Evolutionary conservation across 2,797 vertebrate species (phyloP).

Genomic region (Psittacula derbiana): DNA sequence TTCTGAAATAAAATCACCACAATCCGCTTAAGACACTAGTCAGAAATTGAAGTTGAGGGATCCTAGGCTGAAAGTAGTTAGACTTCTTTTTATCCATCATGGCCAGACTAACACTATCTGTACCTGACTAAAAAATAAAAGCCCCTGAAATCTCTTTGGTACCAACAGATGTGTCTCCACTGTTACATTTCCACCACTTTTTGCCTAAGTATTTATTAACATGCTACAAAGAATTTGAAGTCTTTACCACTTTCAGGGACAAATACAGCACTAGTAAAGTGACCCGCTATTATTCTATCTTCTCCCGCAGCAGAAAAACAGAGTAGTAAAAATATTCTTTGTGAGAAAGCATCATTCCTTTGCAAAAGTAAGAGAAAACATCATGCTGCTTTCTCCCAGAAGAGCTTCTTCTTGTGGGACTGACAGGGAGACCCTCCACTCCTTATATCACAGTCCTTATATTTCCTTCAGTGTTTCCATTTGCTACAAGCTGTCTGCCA

Average conservation of each 20-base stretch:
- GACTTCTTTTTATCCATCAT: not conserved
- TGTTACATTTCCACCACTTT: not conserved
- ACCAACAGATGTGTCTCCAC: not conserved
- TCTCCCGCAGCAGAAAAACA: not conserved
- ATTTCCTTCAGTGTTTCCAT: not conserved
- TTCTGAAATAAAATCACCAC: not conserved
- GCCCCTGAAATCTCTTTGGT: not conserved
- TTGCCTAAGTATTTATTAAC: not conserved
- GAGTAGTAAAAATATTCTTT: not conserved
- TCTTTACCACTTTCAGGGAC: not conserved
- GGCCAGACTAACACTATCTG: not conserved
- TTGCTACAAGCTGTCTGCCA: not conserved
- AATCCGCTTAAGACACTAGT: not conserved
- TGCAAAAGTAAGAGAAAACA: not conserved
- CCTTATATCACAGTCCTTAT: not conserved
- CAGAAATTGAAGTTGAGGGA: not conserved
- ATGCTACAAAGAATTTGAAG: not conserved
- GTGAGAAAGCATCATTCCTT: not conserved
- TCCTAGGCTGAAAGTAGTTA: not conserved
- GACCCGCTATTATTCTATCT: not conserved
- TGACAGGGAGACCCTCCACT: not conserved
- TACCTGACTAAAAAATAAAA: not conserved
- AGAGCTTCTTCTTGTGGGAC: not conserved
- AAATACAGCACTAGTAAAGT: not conserved
- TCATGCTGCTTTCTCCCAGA: not conserved